phyloP scores from a whole-genome alignment of 2,797 vertebrate genomes.

The Tolypeutes matacus region DNA sequence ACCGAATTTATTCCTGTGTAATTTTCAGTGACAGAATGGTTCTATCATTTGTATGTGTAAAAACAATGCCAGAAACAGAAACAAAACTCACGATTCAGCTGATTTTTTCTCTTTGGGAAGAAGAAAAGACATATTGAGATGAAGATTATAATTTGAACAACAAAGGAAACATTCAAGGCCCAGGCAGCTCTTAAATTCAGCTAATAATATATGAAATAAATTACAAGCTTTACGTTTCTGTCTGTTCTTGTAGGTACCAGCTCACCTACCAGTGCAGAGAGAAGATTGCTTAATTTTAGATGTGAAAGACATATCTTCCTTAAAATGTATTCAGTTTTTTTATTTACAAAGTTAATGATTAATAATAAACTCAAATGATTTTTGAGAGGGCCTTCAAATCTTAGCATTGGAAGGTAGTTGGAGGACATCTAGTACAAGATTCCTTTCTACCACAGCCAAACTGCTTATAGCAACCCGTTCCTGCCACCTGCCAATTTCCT shows the following conservation, averaged over 20 bases:
- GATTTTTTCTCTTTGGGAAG: constrained; percentile 74
- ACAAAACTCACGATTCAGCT: constrained; percentile 75
- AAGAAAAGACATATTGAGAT: constrained; percentile 72
- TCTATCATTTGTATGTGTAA: constrained; percentile 76
- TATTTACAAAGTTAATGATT: constrained; percentile 65
- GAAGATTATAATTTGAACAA: constrained; percentile 78
- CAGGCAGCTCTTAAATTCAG: constrained; percentile 76
- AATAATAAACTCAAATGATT: constrained; percentile 47
- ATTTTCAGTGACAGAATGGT: constrained; percentile 73
- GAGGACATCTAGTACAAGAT: neutral
- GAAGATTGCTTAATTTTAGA: constrained; percentile 60
- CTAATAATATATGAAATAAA: constrained; percentile 70
- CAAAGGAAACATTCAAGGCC: constrained; percentile 68
- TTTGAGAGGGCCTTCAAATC: constrained; percentile 27
- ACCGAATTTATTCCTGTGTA: constrained; percentile 72
- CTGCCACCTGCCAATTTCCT: constrained; percentile 54
- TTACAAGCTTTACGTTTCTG: constrained; percentile 66
- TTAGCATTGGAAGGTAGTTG: constrained; percentile 1
- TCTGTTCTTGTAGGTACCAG: constrained; percentile 68
- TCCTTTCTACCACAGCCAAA: constrained; percentile 23
- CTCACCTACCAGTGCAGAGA: constrained; percentile 51
- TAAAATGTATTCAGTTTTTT: constrained; percentile 59
- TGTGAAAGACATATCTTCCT: constrained; percentile 30
- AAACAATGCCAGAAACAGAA: constrained; percentile 76
- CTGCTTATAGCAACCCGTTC: constrained; percentile 18